Percentiles rank a stretch among this genome's conserved stretches.
Conservation (phyloP, 2,888 invertebrate genomes). For the Dryocosmus kuriphilus region DNA sequence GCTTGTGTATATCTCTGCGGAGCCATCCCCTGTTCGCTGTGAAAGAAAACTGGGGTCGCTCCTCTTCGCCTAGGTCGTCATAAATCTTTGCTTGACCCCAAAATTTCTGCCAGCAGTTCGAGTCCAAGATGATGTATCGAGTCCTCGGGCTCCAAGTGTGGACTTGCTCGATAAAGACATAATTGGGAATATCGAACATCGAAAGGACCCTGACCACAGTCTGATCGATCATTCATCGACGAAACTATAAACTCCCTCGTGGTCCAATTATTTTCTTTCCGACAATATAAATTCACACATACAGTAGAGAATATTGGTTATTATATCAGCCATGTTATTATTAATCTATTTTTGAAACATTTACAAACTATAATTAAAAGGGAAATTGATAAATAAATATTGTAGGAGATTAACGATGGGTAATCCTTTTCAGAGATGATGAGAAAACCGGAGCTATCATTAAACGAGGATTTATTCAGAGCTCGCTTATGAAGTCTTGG, state of each 20-base stretch:
- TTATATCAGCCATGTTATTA: too few species aligned
- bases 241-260: background rate
- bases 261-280: conserved; percentile 3
- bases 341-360: too few species aligned
- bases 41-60: conserved; percentile 39
- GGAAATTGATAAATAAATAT: too few species aligned
- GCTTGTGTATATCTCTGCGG: conserved; percentile 43
- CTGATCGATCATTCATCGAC: conserved; percentile 16
- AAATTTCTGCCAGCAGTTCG: conserved; percentile 56
- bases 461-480: background rate
- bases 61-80: conserved; percentile 49
- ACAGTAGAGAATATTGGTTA: background rate
- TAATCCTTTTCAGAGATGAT: background rate
- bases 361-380: too few species aligned
- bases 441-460: background rate
- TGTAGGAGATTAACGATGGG: background rate
- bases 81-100: conserved; percentile 64
- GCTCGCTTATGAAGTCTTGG: background rate
- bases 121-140: conserved; percentile 64
- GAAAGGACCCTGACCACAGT: background rate
- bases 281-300: background rate
- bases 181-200: conserved; percentile 59
- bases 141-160: conserved; percentile 47
- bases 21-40: conserved; percentile 8
- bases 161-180: conserved; percentile 63